Base-by-base conservation (phyloP, 37 sponge, comb jelly and placozoan genomes). In the Oopsacas minuta region DNA sequence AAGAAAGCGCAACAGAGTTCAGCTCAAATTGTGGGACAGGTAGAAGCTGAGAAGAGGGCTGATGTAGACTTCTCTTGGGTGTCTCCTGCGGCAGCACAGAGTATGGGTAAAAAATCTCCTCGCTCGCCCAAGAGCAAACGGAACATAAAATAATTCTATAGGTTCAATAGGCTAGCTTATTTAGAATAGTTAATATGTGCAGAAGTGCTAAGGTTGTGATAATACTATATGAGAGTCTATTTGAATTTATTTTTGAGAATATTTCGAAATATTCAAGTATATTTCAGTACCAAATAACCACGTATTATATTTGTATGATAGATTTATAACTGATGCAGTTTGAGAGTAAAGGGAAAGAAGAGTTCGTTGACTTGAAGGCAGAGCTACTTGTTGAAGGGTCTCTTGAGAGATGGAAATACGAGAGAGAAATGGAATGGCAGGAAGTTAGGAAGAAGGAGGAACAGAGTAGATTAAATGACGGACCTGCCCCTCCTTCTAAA, bases 321-420 rank as follows among this genome's bases (percentile, higher is more conserved):
- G 75, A 34, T 61, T 25, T 25, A 61, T 3, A 32, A 3, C 28
- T 12, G 22, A 61, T 61, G 75, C 75, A 61, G 75, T 61, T 61
- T 61, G 75, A 61, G 75, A 61, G 75, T 12, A 61, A 61, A 61
- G 75, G 75, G 75, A 61, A 61, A 61, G 75, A 61, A 12, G 75
- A 61, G 75, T 61, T 25, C 30, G 75, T 61, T 3, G 75, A 3
- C 30, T 34, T 61, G 75, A 61, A 61, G 75, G 75, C 75, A 20
- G 75, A 61, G 75, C 30, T 61, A 34, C 75, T 61, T 3, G 75
- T n/a, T 5, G 75, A 61, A 34, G 75, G 75, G 1, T 61, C 75
- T 25, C 75, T 61, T 3, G 75, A 61, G 75, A 61, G 30, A n/a
- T 61, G 75, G 75, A 61, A 61, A 34, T 34, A 61, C 30, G 75